Percentiles rank a stretch among this genome's conserved stretches.
Conservation (phyloP, 2,888 invertebrate species). For the Dynastes tityus region DNA sequence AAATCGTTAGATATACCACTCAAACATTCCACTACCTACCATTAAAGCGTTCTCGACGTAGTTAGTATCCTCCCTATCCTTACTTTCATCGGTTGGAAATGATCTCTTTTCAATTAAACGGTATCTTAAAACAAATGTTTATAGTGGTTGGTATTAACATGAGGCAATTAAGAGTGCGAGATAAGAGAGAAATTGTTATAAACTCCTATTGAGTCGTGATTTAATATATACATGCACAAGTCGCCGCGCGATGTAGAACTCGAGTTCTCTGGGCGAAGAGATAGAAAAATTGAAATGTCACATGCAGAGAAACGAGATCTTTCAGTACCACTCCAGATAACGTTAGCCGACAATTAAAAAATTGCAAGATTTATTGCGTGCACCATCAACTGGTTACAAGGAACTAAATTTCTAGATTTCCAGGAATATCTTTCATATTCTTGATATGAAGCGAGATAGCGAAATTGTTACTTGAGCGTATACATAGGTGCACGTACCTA, state of each 20-base stretch:
- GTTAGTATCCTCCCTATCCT: conserved; percentile 31
- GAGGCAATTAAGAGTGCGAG: conserved; percentile 51
- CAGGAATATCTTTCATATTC: conserved; percentile 36
- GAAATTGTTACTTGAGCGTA: neutral
- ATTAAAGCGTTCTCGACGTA: conserved; percentile 9
- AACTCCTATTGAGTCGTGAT: conserved; percentile 48
- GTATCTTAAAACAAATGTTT: conserved; percentile 48
- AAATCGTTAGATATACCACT: conserved; percentile 3
- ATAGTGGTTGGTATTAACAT: conserved; percentile 48
- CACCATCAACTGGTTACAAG: conserved; percentile 9
- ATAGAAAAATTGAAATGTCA: conserved; percentile 50
- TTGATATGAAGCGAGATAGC: neutral
- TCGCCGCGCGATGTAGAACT: conserved; percentile 18
- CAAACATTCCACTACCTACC: conserved; percentile 16
- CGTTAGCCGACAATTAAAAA: conserved; percentile 42
- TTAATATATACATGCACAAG: conserved; percentile 35
- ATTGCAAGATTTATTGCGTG: conserved; percentile 34
- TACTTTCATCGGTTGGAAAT: conserved; percentile 51
- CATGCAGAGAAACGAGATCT: conserved; percentile 51
- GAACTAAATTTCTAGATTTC: conserved; percentile 40
- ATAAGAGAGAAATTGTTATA: conserved; percentile 53
- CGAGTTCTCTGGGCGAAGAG: conserved; percentile 22
- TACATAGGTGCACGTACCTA: neutral
- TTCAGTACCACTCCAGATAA: conserved; percentile 44
- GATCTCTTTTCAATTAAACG: conserved; percentile 53